Conservation (phyloP, 2,888 invertebrate genomes). For the Cetonia aurata region DNA sequence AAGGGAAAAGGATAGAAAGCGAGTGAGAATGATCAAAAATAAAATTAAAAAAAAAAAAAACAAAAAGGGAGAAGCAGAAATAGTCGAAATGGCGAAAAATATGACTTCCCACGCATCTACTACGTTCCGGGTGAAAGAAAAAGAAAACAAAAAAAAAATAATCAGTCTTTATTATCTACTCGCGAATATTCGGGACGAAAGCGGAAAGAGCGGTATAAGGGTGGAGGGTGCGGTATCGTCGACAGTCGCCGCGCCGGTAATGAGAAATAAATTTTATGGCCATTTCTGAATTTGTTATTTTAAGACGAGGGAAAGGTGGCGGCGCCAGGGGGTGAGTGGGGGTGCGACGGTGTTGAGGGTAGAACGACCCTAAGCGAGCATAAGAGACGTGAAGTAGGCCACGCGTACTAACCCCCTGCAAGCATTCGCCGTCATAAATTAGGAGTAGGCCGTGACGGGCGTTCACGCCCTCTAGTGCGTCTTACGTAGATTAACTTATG, state of each 20-base stretch:
- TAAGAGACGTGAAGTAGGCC: constrained; percentile 21
- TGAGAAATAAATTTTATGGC: constrained; percentile 45
- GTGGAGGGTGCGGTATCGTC: constrained; percentile 44
- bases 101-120: constrained; percentile 37
- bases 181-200: constrained; percentile 50
- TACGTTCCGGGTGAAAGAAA: not conserved
- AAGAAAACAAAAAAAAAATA: constrained; percentile 47
- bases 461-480: constrained; percentile 38
- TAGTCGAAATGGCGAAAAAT: constrained; percentile 34
- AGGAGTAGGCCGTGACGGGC: constrained; percentile 35
- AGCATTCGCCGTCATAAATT: constrained; percentile 36
- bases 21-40: too few relatives aligned
- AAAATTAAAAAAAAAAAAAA: too few relatives aligned
- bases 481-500: constrained; percentile 40
- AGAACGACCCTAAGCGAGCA: too few relatives aligned
- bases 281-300: constrained; percentile 43
- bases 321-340: too few relatives aligned
- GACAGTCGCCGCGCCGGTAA: constrained; percentile 33
- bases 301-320: constrained; percentile 19
- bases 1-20: too few relatives aligned
- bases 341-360: too few relatives aligned
- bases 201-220: constrained; percentile 49
- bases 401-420: constrained; percentile 26
- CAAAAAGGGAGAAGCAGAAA: not conserved
- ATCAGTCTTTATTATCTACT: constrained; percentile 52